Conservation (phyloP, 2,797 vertebrate species). For the Gymnocypris eckloni region DNA sequence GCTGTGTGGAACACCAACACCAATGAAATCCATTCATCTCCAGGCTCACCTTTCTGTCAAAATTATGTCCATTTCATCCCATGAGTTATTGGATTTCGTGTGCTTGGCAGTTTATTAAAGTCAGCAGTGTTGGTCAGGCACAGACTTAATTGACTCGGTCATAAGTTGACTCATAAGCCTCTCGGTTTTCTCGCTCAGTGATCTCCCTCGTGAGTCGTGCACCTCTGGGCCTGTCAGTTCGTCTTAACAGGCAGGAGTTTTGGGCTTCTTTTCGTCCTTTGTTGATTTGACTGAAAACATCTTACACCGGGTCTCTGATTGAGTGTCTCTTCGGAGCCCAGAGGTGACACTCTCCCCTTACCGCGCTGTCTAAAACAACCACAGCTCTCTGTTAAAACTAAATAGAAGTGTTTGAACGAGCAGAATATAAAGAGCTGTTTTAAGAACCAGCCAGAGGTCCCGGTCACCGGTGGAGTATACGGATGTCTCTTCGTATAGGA, state of each 20-base stretch:
- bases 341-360: conserved; percentile 45
- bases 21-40: conserved; percentile 62
- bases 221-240: conserved; percentile 63
- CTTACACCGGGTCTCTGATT: conserved; percentile 37
- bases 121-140: conserved; percentile 69
- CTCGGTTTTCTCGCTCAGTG: conserved; percentile 59
- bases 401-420: conserved; percentile 26
- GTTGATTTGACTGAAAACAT: conserved; percentile 65
- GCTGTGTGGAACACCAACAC: conserved; percentile 42
- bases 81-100: conserved; percentile 73
- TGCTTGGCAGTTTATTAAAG: conserved; percentile 75
- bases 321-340: conserved; percentile 21
- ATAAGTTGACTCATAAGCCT: conserved; percentile 77
- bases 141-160: conserved; percentile 74
- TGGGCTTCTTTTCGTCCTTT: conserved; percentile 66
- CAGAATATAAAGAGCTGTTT: conserved; percentile 34
- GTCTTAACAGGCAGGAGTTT: conserved; percentile 61
- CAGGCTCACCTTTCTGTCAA: conserved; percentile 69
- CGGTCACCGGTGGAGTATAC: not conserved
- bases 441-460: conserved; percentile 2
- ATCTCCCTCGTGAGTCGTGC: conserved; percentile 67
- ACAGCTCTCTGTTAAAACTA: conserved; percentile 36
- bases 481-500: not conserved
- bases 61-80: conserved; percentile 62
- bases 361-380: conserved; percentile 27